Conservation (phyloP, 2,797 vertebrate genomes). For the Spheniscus humboldti region DNA sequence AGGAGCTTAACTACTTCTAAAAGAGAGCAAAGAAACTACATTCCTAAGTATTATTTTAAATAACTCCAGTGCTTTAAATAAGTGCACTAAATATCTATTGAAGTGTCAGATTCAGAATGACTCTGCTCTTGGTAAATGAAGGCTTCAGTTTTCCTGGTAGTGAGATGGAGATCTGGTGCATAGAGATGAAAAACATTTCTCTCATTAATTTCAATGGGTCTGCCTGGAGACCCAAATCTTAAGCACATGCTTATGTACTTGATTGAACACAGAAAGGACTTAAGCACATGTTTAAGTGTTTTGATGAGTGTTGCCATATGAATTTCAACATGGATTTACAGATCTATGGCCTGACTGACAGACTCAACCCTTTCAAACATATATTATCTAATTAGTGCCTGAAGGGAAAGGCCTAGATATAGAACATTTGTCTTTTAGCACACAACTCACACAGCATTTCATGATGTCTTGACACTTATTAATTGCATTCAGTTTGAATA, state of each 20-base stretch:
- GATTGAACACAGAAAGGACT: slow-evolving; percentile 56
- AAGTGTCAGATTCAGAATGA: neutral
- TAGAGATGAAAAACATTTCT: slow-evolving; percentile 28
- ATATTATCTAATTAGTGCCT: slow-evolving; percentile 61
- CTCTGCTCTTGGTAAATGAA: neutral
- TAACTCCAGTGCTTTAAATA: neutral
- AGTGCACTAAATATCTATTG: neutral
- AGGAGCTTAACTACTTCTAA: neutral
- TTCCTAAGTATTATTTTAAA: neutral
- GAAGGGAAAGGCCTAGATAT: slow-evolving; percentile 47
- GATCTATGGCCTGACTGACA: slow-evolving; percentile 48
- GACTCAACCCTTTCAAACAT: slow-evolving; percentile 50
- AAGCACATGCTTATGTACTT: slow-evolving; percentile 43
- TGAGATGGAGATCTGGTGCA: slow-evolving; percentile 3
- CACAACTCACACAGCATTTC: slow-evolving; percentile 52
- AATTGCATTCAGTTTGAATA: slow-evolving; percentile 62
- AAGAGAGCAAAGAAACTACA: neutral
- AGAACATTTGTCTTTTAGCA: slow-evolving; percentile 58
- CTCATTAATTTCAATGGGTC: slow-evolving; percentile 24
- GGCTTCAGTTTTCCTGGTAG: neutral
- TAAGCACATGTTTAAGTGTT: slow-evolving; percentile 54
- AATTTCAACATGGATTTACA: slow-evolving; percentile 62
- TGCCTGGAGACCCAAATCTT: slow-evolving; percentile 38
- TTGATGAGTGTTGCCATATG: slow-evolving; percentile 59
- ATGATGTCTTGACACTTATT: slow-evolving; percentile 61